Evolutionary conservation across 1,140 invertebrate species (phyloP).

Genomic region (Philotrypesis tridentata): DNA sequence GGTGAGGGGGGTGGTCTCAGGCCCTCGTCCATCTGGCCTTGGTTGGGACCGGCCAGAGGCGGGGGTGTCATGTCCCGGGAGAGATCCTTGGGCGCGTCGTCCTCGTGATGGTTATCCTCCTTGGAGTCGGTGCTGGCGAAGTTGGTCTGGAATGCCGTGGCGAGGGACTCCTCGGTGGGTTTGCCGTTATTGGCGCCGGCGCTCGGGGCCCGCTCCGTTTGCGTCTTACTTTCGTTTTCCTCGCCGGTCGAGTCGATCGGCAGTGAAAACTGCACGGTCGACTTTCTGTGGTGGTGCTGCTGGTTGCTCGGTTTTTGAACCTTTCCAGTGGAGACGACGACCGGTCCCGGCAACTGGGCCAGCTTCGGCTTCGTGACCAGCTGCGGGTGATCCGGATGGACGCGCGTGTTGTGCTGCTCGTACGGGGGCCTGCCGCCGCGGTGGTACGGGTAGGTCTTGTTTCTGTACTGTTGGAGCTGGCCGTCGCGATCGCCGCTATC

Average conservation of each 20-base stretch:
- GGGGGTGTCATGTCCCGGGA: conserved; percentile 69
- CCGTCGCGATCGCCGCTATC: conserved; percentile 21
- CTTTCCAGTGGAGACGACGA: conserved; percentile 62
- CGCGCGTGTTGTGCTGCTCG: conserved; percentile 47
- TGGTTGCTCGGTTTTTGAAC: conserved; percentile 53
- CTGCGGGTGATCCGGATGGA: conserved; percentile 69
- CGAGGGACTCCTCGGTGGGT: conserved; percentile 57
- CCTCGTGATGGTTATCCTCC: conserved; percentile 34
- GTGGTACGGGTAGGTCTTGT: background rate
- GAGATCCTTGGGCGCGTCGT: conserved; percentile 49
- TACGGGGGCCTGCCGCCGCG: background rate
- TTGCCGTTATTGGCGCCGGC: conserved; percentile 52
- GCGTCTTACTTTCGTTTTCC: conserved; percentile 63
- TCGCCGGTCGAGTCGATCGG: conserved; percentile 63
- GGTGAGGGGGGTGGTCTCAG: conserved; percentile 66
- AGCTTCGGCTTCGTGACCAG: conserved; percentile 67
- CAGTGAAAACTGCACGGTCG: conserved; percentile 64
- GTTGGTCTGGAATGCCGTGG: conserved; percentile 64
- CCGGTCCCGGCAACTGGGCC: conserved; percentile 62
- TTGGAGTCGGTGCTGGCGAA: conserved; percentile 57
- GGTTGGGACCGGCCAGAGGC: conserved; percentile 54
- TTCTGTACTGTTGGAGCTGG: background rate
- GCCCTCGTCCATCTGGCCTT: conserved; percentile 55
- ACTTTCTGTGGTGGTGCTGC: conserved; percentile 51
- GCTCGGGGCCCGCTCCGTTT: conserved; percentile 63